Conservation (phyloP, 1,140 invertebrate genomes). For the Mamestra configurata region DNA sequence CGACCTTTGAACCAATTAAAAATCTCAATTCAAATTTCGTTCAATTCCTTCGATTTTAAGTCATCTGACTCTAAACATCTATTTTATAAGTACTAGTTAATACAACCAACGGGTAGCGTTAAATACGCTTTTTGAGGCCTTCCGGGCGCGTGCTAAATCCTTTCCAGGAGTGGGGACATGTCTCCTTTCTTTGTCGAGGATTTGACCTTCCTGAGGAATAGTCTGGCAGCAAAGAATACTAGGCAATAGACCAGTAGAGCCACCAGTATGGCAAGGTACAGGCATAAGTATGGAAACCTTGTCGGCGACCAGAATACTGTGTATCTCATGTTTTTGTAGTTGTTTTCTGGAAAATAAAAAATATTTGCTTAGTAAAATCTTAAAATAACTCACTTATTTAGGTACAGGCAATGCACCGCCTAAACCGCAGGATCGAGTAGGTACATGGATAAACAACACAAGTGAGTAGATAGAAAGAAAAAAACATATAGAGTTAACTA, state of each 20-base stretch:
- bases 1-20: neutral
- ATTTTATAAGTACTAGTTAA: neutral
- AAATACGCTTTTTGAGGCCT: neutral
- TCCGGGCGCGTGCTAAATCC: conserved; percentile 36
- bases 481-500: no score
- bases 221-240: conserved; percentile 59
- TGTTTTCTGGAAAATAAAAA: conserved; percentile 75
- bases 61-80: neutral
- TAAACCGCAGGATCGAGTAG: no score
- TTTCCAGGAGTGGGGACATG: conserved; percentile 55
- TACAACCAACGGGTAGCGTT: neutral
- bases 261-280: conserved; percentile 71
- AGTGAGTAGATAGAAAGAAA: no score
- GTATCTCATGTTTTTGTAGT: conserved; percentile 72
- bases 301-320: conserved; percentile 84
- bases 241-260: conserved; percentile 60
- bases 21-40: neutral
- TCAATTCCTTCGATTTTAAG: neutral
- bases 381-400: neutral
- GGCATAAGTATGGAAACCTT: conserved; percentile 77
- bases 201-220: conserved; percentile 42
- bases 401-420: neutral
- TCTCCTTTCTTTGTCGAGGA: conserved; percentile 11
- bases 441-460: no score
- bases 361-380: conserved; percentile 21